These are phyloP conservation scores for Pardalotus punctatus DNA, from an alignment of 2,113 vertebrate species.

Conservation along the genomic window DNA sequence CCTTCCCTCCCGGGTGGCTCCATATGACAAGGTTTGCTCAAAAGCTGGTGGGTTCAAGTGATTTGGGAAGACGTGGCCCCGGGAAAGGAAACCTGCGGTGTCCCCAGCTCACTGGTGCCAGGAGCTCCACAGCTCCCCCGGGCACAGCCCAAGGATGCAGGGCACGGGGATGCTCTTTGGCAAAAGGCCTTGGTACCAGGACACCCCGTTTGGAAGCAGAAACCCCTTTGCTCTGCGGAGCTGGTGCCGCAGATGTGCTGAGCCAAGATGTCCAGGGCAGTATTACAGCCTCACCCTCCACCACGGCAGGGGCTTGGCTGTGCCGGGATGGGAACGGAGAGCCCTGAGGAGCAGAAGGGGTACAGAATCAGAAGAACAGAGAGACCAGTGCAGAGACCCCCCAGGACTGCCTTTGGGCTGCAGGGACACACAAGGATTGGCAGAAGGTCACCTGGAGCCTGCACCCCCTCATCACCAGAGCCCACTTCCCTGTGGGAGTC, in stretches of 20 bases:
- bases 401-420: neutral
- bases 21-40: neutral
- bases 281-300: neutral
- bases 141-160: neutral
- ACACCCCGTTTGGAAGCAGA: neutral
- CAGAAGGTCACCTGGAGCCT: neutral
- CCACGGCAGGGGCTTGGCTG: accelerated
- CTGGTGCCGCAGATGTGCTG: neutral
- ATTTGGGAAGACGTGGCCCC: neutral
- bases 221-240: accelerated
- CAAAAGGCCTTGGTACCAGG: neutral
- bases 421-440: neutral
- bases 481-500: accelerated
- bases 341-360: neutral
- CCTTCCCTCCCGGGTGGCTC: neutral
- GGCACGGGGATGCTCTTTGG: neutral
- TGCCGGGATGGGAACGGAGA: neutral
- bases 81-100: accelerated
- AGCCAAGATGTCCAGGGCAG: accelerated
- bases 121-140: neutral
- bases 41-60: neutral
- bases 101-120: neutral
- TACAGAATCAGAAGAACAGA: neutral
- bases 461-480: neutral
- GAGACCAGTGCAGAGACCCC: accelerated